These are phyloP conservation scores for Poeciliopsis gracilis DNA, from an alignment of 2,797 vertebrate genomes.

Conservation along the genomic window DNA sequence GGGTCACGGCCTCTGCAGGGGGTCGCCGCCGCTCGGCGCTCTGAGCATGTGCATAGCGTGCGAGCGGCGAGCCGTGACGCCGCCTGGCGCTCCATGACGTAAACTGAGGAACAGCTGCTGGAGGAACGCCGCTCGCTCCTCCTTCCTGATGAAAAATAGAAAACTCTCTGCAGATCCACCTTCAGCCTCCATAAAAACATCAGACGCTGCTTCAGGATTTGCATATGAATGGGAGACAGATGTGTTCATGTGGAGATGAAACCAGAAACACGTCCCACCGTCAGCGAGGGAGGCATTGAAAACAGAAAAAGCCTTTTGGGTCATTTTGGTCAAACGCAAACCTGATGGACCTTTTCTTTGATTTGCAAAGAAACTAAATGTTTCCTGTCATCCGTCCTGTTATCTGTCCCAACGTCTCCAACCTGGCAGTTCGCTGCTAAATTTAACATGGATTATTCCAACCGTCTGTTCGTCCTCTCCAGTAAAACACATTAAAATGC, in stretches of 20 bases:
- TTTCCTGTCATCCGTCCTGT: neutral
- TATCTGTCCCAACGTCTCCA: neutral
- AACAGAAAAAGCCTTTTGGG: constrained; percentile 56
- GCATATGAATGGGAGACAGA: constrained; percentile 58
- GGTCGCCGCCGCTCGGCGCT: constrained; percentile 52
- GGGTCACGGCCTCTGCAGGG: constrained; percentile 51
- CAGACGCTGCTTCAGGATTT: constrained; percentile 45
- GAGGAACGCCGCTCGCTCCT: constrained; percentile 36
- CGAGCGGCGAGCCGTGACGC: constrained; percentile 67
- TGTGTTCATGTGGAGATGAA: constrained; percentile 27
- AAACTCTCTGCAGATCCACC: constrained; percentile 35
- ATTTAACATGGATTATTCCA: too few species aligned
- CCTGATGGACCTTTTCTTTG: constrained; percentile 3
- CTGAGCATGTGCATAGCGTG: constrained; percentile 54
- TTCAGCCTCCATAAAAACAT: constrained; percentile 28
- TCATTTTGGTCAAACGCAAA: constrained; percentile 40
- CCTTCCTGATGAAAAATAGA: constrained; percentile 41
- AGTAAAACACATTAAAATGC: too few species aligned
- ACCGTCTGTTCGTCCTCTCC: too few species aligned
- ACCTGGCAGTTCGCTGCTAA: too few species aligned
- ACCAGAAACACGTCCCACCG: constrained; percentile 35
- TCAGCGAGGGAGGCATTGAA: constrained; percentile 55
- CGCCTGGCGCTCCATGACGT: constrained; percentile 57
- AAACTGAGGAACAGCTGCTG: constrained; percentile 69
- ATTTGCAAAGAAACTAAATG: neutral